Percentiles rank a stretch among this genome's conserved stretches.
phyloP scores from a whole-genome alignment of 2,113 vertebrate genomes.

The Odocoileus virginianus region DNA sequence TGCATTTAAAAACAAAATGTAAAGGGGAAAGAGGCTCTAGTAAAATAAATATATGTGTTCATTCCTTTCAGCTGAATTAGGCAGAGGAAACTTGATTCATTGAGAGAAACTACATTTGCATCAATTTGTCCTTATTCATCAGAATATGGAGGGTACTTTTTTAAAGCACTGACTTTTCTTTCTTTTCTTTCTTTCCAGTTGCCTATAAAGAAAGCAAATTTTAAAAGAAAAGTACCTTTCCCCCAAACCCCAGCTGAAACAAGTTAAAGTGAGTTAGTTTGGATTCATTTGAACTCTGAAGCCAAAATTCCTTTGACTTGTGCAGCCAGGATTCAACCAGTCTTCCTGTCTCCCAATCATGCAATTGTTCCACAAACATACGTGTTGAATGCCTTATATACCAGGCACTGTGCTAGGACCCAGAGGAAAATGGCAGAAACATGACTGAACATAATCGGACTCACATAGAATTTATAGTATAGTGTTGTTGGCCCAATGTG shows the following conservation, averaged over 20 bases:
- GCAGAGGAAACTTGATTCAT: background rate
- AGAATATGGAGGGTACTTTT: background rate
- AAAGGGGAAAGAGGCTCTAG: background rate
- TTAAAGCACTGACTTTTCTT: background rate
- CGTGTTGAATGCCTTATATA: background rate
- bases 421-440: background rate
- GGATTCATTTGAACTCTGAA: background rate
- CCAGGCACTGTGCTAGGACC: background rate
- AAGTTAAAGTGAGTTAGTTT: background rate
- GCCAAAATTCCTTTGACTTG: background rate
- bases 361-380: background rate
- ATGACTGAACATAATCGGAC: background rate
- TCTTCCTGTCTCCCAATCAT: background rate
- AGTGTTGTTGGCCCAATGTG: background rate
- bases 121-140: background rate
- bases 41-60: background rate
- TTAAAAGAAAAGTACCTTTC: background rate
- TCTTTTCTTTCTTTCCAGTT: background rate
- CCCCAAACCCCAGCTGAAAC: background rate
- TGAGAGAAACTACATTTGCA: background rate
- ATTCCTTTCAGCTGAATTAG: background rate
- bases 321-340: background rate
- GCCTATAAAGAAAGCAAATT: background rate
- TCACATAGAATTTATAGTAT: background rate
- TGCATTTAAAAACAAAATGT: slow-evolving; percentile 6